Evolutionary conservation across 2,797 vertebrate species (phyloP).

Genomic region (Poeciliopsis paucimaculata): DNA sequence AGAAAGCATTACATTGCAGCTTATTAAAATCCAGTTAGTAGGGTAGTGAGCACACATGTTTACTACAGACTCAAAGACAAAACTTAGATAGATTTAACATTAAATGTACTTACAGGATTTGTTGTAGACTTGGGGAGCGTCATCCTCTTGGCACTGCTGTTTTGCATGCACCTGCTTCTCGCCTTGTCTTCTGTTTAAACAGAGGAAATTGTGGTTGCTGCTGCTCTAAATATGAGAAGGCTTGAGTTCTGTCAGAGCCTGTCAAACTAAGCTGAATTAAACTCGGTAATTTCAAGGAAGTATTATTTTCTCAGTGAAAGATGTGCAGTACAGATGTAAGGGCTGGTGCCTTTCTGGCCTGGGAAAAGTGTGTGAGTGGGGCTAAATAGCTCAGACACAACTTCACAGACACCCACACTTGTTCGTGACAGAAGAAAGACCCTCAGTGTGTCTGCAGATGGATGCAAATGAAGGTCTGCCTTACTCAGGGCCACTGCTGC

Average conservation of each 20-base stretch:
- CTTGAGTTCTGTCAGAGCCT: constrained; percentile 7
- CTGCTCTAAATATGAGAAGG: not conserved
- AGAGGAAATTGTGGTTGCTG: constrained; percentile 78
- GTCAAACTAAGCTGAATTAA: constrained; percentile 11
- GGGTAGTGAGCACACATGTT: not conserved
- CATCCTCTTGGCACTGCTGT: constrained; percentile 1
- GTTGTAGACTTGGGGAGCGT: not conserved
- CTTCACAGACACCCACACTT: constrained; percentile 67
- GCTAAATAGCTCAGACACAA: constrained; percentile 41
- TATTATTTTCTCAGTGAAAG: constrained; percentile 34
- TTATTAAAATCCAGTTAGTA: not conserved
- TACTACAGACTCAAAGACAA: not conserved
- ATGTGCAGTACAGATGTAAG: constrained; percentile 12
- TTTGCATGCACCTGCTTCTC: constrained; percentile 52
- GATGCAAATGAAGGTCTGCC: constrained; percentile 60
- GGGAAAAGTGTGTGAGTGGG: constrained; percentile 52
- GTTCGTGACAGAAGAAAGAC: constrained; percentile 62
- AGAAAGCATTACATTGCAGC: not conserved
- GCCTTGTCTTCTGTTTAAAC: constrained; percentile 39
- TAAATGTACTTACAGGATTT: constrained; percentile 57
- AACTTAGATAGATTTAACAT: not conserved
- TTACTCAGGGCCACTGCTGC: constrained; percentile 42
- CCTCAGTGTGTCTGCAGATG: constrained; percentile 63
- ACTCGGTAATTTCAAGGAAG: not conserved
- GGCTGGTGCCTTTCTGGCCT: constrained; percentile 36